Evolutionary conservation across 2,113 vertebrate genomes (phyloP).

Genomic region (Miniopterus natalensis): DNA sequence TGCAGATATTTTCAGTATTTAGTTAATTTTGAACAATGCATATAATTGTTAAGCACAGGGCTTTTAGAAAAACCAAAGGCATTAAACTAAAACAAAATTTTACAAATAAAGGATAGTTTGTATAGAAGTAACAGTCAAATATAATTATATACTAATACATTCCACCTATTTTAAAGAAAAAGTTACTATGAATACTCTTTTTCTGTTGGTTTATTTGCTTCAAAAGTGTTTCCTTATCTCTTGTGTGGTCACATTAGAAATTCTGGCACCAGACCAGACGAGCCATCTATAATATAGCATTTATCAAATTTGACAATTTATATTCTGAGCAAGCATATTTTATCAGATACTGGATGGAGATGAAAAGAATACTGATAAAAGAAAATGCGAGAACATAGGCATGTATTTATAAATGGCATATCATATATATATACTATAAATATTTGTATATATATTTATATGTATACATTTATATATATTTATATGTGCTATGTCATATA

Average conservation of each 20-base stretch:
- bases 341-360: not conserved
- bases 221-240: not conserved
- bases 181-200: not conserved
- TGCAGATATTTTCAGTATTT: not conserved
- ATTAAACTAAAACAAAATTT: slow-evolving; percentile 40
- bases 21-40: slow-evolving; percentile 19
- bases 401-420: not conserved
- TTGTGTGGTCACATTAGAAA: not conserved
- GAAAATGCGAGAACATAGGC: not conserved
- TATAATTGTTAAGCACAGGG: not conserved
- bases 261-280: not conserved
- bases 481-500: not conserved
- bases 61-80: not conserved
- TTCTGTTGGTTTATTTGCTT: not conserved
- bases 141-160: not conserved
- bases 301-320: not conserved
- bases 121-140: not conserved
- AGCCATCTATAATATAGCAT: not conserved
- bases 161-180: slow-evolving; percentile 29
- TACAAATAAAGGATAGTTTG: not conserved
- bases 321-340: slow-evolving; percentile 3
- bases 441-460: not conserved
- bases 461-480: not conserved
- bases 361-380: slow-evolving; percentile 23
- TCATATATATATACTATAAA: not conserved